A percentile compares a stretch with the other conserved stretches of the same genome.
These are phyloP conservation scores for Yoshiicerus persimilis DNA, from an alignment of 1,140 invertebrate genomes.

Conservation along the genomic window DNA sequence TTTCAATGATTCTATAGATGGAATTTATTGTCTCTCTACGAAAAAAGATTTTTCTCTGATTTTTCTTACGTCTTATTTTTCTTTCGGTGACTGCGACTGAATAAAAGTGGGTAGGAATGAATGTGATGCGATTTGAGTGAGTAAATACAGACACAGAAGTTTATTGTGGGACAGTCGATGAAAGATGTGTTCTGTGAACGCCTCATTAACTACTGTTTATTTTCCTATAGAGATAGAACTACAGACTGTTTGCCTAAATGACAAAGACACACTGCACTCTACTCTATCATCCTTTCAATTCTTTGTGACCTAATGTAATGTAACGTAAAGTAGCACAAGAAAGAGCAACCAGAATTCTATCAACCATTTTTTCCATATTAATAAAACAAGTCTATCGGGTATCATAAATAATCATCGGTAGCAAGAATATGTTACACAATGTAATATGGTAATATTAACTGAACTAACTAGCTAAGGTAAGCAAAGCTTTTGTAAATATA, in stretches of 20 bases:
- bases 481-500: neutral
- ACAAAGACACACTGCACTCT: slow-evolving; percentile 31
- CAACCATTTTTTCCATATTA: neutral
- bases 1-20: neutral
- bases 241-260: slow-evolving; percentile 22
- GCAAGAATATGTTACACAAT: neutral
- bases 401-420: slow-evolving; percentile 20
- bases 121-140: neutral
- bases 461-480: neutral
- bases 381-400: neutral
- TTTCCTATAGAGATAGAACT: slow-evolving; percentile 29
- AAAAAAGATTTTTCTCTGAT: neutral
- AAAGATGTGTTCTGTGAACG: slow-evolving; percentile 31
- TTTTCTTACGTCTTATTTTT: neutral
- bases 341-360: slow-evolving; percentile 9
- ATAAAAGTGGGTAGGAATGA: neutral
- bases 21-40: neutral
- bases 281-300: slow-evolving; percentile 22
- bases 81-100: neutral
- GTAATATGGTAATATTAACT: neutral
- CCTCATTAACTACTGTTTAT: slow-evolving; percentile 42
- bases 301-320: neutral
- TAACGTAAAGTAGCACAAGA: neutral
- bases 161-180: slow-evolving; percentile 24
- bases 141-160: neutral